Base-by-base conservation (phyloP, 2,888 invertebrate species). In the Cryptocephalus moraei region DNA sequence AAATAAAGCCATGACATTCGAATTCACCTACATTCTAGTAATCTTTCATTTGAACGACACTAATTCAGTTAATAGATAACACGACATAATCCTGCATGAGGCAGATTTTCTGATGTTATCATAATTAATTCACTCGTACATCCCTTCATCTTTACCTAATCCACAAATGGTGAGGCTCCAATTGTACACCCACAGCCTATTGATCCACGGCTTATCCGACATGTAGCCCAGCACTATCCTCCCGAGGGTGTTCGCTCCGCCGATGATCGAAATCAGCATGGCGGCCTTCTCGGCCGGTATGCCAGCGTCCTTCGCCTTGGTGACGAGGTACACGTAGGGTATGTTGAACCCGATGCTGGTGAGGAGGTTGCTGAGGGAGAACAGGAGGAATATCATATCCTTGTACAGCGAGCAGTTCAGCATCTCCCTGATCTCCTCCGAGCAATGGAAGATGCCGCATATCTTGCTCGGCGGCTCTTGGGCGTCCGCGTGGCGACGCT, bases 331-430 rank as follows among this genome's bases (percentile, higher is more conserved):
- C 45, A 93, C 83, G 66, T 92, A 93, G 33, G 95, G 95, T 63
- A 94, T 82, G 69, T 93, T 91, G 75, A 92, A 94, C 50, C 94
- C 94, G 64, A 95, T 84, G 66, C 91, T 94, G 39, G 93, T 93
- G 65, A 90, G 83, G 68, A 99, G 92, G 72, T 99, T 99, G 36
- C 96, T 96, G 46, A 91, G 60, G 10, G 86, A 82, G 69, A 96
- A 97, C 50, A 96, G 73, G 53, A 96, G 75, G 69, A 95, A 97
- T 54, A 94, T 76, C 32, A 84, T 80, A 70, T 94, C 90, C 58
- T 81, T 80, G 48, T 97, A 77, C 43, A 99, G 75, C 1, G 83
- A 79, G 54, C 94, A 76, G 65, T 94, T 90, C 62, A 95, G 77
- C 89, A 94, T 91, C 42, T 52, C 50, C n/a, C 32, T 40, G 39